Base-by-base conservation (phyloP, 2,888 invertebrate genomes). In the Noctua janthina region DNA sequence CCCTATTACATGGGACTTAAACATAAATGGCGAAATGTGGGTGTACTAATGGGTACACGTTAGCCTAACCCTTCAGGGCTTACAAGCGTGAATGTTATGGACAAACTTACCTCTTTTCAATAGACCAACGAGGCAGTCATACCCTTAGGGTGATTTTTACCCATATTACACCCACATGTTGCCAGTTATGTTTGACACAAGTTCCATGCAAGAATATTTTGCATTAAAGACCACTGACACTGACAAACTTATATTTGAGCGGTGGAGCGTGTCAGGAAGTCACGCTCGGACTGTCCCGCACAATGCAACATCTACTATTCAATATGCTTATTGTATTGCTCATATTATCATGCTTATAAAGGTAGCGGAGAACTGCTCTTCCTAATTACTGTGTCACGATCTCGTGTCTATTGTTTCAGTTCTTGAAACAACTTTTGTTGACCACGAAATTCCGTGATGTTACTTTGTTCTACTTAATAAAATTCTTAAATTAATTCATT, bases 171-270 rank as follows among this genome's bases (percentile, higher is more conserved):
- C 59, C 6, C 11, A 4, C 2, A 1, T 59, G n/a, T 5, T 5
- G 0, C 2, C 1, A 29, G 29, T 62, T 15, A 29, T 7, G 0
- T 17, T 17, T 62, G 10, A 11, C 43, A 43, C 1, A 43, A 67
- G 35, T 64, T 49, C 23, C 46, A 72, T 88, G 84, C 87, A 89
- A 90, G 88, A 88, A 76, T 88, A 91, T 91, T 56, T 91, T 90
- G 88, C 92, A 92, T 91, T 91, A 89, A 88, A 90, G 90, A 90
- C 89, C 82, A 84, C 85, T 29, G 29, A 29, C 88, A 89, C 85
- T 87, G 88, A 88, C 87, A 83, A 88, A 90, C 88, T 90, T 69
- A 80, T 69, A 85, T 68, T 71, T 67, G 56, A 70, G 51, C 76
- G 56, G 66, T 72, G 56, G 15, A 74, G 51, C 73, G 67, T 84